phyloP scores from a whole-genome alignment of 2,888 invertebrate genomes.

The Rambutsinella grinnellia region DNA sequence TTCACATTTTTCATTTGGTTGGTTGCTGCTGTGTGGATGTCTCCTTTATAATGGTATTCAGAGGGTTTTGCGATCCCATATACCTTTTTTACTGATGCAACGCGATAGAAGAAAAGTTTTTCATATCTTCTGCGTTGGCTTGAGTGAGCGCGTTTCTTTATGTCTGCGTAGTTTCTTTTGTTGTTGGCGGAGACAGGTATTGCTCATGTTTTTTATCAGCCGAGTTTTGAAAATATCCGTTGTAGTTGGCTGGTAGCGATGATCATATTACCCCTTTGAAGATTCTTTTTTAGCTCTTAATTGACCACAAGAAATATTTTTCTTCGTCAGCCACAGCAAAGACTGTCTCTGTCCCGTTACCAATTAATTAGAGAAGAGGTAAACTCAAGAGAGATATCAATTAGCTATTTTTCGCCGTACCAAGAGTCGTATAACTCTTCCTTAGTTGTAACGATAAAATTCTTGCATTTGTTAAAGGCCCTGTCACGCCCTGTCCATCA shows the following conservation, averaged over 20 bases:
- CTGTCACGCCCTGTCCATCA: slow-evolving; percentile 56
- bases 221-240: no score
- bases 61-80: neutral
- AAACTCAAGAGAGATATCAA: slow-evolving; percentile 35
- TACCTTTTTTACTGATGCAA: neutral
- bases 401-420: slow-evolving; percentile 26
- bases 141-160: no score
- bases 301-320: no score
- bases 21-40: slow-evolving; percentile 9
- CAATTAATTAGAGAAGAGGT: slow-evolving; percentile 32
- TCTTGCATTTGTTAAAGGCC: slow-evolving; percentile 47
- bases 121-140: no score
- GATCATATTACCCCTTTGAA: no score
- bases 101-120: neutral
- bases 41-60: neutral
- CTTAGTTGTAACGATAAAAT: slow-evolving; percentile 49
- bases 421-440: no score
- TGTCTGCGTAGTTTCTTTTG: slow-evolving; percentile 12
- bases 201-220: no score
- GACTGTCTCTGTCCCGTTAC: slow-evolving; percentile 29
- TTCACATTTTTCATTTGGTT: slow-evolving; percentile 55
- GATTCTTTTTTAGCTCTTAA: no score
- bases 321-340: no score
- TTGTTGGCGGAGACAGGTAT: slow-evolving; percentile 32
- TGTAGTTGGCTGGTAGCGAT: no score